These are phyloP conservation scores for Lasioglossum oenotherae DNA, from an alignment of 2,888 invertebrate species.

Conservation along the genomic window DNA sequence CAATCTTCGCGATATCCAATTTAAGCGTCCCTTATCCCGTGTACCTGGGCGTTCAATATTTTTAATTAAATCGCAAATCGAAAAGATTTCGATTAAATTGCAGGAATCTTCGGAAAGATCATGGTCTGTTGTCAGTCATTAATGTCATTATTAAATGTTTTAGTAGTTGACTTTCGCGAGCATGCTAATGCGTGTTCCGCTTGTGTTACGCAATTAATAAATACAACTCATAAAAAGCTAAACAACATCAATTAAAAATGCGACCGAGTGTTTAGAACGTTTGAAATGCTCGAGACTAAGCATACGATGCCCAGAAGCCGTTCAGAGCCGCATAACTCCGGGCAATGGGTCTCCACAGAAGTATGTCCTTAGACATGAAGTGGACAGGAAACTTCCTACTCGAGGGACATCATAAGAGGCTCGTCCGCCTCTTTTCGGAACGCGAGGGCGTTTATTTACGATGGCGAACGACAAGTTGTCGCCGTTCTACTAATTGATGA, in stretches of 20 bases:
- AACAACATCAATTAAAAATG: not conserved
- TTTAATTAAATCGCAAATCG: not conserved
- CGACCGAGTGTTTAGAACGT: too few species aligned
- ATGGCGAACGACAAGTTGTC: constrained; percentile 59
- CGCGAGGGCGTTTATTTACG: constrained; percentile 59
- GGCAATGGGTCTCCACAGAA: constrained; percentile 11
- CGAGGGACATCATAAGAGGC: not conserved
- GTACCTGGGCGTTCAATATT: not conserved
- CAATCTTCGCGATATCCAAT: not conserved
- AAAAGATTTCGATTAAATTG: too few species aligned
- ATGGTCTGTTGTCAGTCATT: too few species aligned
- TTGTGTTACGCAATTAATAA: too few species aligned
- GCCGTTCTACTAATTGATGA: constrained; percentile 68
- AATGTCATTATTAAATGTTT: too few species aligned
- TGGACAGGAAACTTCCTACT: constrained; percentile 26
- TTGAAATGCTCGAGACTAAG: not conserved
- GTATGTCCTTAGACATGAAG: constrained; percentile 21
- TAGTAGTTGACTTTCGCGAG: too few species aligned
- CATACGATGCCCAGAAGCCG: not conserved
- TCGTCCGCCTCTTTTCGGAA: not conserved
- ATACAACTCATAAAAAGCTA: too few species aligned
- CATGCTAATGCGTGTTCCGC: too few species aligned
- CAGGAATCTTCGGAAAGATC: too few species aligned
- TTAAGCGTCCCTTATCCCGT: not conserved
- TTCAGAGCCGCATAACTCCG: not conserved